Base-by-base conservation (phyloP, 1,140 invertebrate species). In the Eupristina koningsbergeri region DNA sequence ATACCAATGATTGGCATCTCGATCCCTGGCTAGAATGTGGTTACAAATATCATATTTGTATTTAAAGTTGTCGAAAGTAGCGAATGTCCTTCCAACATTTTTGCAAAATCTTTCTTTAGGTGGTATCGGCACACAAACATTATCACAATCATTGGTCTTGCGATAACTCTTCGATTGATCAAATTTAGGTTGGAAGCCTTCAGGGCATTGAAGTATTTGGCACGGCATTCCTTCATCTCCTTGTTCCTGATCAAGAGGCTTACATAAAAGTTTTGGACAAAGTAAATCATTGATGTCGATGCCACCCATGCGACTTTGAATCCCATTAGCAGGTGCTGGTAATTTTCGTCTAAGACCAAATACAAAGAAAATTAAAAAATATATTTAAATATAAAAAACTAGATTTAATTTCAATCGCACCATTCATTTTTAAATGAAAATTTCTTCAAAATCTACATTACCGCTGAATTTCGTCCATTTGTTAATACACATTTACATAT, bases 41-140 rank as follows among this genome's bases (percentile, higher is more conserved):
- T 96, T 94, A 88, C 96, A 97, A 22, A 96, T 93, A 84, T 97
- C 96, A 85, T 96, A 96, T 86, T 96, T 96, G 80, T 94, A 96
- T 74, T 96, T 94, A 0, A 94, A 93, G 13, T 94, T 94, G 90
- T 97, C 96, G 86, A 97, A 97, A 0, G 96, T 97, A 78, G 93
- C 95, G 86, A 97, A 95, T 5, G 94, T 95, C 80, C 95, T 94
- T 8, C 96, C 95, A 29, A 95, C 96, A 2, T 97, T 90, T 85
- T 96, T 95, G 88, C 97, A 97, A 69, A 94, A 92, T 34, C 93
- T 94, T 78, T 95, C 94, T 5, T 93, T 93, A 26, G 94, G 92
- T 3, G 94, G 93, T 3, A 81, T 78, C 0, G 94, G 94, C 29
- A 93, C 92, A 86, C 96, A 96, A 7, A 92, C 91, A 86, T 95